A percentile compares a stretch with the other conserved stretches of the same genome.
These are phyloP conservation scores for Premnoplex brunnescens DNA, from an alignment of 2,797 vertebrate species.

Conservation along the genomic window DNA sequence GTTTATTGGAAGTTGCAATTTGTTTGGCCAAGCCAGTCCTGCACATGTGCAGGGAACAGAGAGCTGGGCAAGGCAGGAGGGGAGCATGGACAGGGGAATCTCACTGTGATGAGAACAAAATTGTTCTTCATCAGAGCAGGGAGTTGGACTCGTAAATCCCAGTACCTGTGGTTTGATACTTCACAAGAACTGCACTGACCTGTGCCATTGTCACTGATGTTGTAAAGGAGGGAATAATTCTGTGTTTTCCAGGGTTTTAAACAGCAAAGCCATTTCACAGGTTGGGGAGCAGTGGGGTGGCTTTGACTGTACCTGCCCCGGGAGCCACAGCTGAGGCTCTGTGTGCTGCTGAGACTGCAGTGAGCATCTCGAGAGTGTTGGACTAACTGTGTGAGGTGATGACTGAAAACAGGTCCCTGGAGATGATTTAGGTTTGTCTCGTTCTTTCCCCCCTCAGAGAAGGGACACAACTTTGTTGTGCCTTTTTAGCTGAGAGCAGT, in stretches of 20 bases:
- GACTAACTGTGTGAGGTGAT: background rate
- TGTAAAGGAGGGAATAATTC: background rate
- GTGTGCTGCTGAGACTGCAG: background rate
- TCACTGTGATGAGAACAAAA: background rate
- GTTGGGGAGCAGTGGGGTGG: background rate
- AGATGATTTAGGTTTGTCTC: background rate
- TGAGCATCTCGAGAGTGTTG: background rate
- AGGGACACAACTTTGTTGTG: rapidly evolving
- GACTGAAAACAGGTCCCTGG: background rate
- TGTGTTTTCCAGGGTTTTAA: background rate
- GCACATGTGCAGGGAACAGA: background rate
- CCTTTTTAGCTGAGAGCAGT: background rate
- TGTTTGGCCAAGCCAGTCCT: background rate
- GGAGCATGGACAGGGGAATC: background rate
- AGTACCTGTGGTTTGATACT: background rate
- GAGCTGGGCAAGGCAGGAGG: background rate
- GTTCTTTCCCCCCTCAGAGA: background rate
- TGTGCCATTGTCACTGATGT: background rate
- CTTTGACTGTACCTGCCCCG: too few species aligned
- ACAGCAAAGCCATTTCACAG: background rate
- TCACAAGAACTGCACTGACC: background rate
- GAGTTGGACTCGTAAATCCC: background rate
- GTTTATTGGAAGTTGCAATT: background rate
- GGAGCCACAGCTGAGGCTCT: background rate
- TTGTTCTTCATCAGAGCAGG: rapidly evolving